Percentiles rank a stretch among this genome's conserved stretches.
Conservation (phyloP, 2,797 vertebrate species). For the Gorsachius magnificus region DNA sequence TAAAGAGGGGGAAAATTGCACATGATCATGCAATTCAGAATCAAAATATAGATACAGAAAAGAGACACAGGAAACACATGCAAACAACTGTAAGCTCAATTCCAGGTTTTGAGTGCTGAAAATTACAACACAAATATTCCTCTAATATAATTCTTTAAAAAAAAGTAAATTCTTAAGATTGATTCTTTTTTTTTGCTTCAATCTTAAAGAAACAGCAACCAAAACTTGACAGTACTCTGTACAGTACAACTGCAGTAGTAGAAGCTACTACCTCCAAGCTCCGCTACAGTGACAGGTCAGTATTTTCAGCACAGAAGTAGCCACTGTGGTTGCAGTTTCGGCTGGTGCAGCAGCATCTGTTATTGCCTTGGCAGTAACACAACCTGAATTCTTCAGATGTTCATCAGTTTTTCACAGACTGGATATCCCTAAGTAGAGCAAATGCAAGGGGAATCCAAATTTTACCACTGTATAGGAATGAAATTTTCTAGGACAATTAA, state of each 20-base stretch:
- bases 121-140: background rate
- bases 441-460: background rate
- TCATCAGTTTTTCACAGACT: background rate
- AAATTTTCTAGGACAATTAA: too few relatives aligned
- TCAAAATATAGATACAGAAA: background rate
- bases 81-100: background rate
- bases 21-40: background rate
- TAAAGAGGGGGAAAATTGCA: background rate
- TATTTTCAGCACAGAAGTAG: background rate
- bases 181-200: background rate
- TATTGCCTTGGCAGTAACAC: background rate
- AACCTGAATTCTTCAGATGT: background rate
- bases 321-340: background rate
- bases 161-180: background rate
- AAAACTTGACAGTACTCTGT: background rate
- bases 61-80: background rate
- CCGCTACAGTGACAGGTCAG: background rate
- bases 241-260: background rate
- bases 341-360: background rate
- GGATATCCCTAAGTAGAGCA: background rate
- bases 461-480: background rate
- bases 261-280: background rate
- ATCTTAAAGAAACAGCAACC: background rate
- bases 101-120: background rate
- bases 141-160: background rate